Evolutionary conservation across 1,140 invertebrate species (phyloP).

Genomic region (Drosophila cardini): DNA sequence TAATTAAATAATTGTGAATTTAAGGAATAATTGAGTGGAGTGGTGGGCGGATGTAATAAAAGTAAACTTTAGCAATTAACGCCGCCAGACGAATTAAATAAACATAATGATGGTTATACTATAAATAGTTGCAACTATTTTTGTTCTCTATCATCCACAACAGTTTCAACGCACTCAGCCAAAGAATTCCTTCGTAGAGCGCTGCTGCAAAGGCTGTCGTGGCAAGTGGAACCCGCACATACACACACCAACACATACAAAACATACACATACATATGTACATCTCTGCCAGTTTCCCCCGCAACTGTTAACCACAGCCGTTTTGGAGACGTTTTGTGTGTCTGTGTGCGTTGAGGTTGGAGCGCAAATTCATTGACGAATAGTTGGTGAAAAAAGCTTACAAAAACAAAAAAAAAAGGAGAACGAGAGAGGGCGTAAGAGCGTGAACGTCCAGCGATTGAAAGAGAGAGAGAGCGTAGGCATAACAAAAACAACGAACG

Average conservation of each 20-base stretch:
- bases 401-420: slow-evolving; percentile 14
- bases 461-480: slow-evolving; percentile 36
- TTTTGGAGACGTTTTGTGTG: slow-evolving; percentile 24
- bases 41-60: slow-evolving; percentile 8
- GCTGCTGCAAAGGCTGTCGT: slow-evolving; percentile 69
- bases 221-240: slow-evolving; percentile 74
- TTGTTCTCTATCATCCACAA: slow-evolving; percentile 52
- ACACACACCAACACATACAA: slow-evolving; percentile 50
- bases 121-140: slow-evolving; percentile 78
- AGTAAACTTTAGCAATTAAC: slow-evolving; percentile 17
- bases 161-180: slow-evolving; percentile 62
- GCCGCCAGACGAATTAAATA: slow-evolving; percentile 25
- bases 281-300: slow-evolving; percentile 44
- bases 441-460: slow-evolving; percentile 12
- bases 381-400: slow-evolving; percentile 59
- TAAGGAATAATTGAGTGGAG: slow-evolving; percentile 15
- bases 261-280: slow-evolving; percentile 52
- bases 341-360: slow-evolving; percentile 30
- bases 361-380: slow-evolving; percentile 77
- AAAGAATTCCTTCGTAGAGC: slow-evolving; percentile 63
- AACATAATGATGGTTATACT: slow-evolving; percentile 45
- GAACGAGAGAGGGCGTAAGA: slow-evolving; percentile 27
- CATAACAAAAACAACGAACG: slow-evolving; percentile 79
- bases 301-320: slow-evolving; percentile 30
- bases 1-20: slow-evolving; percentile 2